These are phyloP conservation scores for Dunckerocampus dactyliophorus DNA, from an alignment of 2,113 vertebrate species.

Conservation along the genomic window DNA sequence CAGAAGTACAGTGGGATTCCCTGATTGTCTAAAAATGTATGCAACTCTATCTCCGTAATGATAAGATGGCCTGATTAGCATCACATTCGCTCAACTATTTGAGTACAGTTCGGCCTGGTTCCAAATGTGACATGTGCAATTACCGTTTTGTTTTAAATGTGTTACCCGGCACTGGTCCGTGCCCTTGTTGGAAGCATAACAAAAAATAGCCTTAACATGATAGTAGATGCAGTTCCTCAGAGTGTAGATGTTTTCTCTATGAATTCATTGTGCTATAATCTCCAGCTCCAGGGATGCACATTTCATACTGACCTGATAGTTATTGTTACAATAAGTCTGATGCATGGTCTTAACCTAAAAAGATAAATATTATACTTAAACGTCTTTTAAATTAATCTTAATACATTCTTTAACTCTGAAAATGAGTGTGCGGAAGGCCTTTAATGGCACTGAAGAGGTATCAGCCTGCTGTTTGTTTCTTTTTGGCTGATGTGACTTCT, in stretches of 20 bases:
- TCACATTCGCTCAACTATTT: slow-evolving; percentile 21
- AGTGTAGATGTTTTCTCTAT: not conserved
- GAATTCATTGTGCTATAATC: slow-evolving; percentile 32
- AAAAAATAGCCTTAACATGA: slow-evolving; percentile 37
- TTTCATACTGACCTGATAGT: slow-evolving; percentile 52
- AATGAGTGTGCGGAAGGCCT: slow-evolving; percentile 60
- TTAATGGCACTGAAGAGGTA: slow-evolving; percentile 60
- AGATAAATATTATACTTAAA: slow-evolving; percentile 51
- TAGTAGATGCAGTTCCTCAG: slow-evolving; percentile 15
- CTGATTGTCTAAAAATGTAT: slow-evolving; percentile 17
- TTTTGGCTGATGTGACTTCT: slow-evolving; percentile 41
- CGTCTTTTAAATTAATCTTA: slow-evolving; percentile 46
- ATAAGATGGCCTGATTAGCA: slow-evolving; percentile 16
- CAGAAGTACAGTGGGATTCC: slow-evolving; percentile 27
- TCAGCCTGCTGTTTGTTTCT: slow-evolving; percentile 27
- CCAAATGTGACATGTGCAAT: slow-evolving; percentile 4
- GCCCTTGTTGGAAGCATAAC: slow-evolving; percentile 36
- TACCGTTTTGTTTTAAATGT: slow-evolving; percentile 27
- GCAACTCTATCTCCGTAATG: no score
- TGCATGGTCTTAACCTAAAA: slow-evolving; percentile 52
- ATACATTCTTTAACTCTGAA: slow-evolving; percentile 50
- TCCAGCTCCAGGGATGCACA: slow-evolving; percentile 28
- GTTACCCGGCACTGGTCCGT: slow-evolving; percentile 36
- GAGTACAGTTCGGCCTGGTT: slow-evolving; percentile 5
- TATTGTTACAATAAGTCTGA: slow-evolving; percentile 52